phyloP scores from a whole-genome alignment of 1,140 invertebrate species.

The Drosophila sp. region DNA sequence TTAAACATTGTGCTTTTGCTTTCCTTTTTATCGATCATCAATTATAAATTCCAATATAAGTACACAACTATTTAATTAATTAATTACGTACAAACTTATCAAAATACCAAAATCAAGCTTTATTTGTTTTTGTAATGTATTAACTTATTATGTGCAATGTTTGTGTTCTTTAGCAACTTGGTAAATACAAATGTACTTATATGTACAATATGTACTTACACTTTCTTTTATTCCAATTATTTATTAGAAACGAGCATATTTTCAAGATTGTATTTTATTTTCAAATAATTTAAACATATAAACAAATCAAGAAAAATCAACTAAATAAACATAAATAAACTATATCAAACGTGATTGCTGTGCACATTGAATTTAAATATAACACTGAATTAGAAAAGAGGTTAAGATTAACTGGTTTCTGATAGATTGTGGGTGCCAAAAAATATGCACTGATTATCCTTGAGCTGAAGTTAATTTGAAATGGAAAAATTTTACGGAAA shows the following conservation, averaged over 20 bases:
- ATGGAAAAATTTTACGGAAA: neutral
- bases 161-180: neutral
- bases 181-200: neutral
- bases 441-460: neutral
- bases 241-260: constrained; percentile 5
- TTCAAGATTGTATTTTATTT: constrained; percentile 5
- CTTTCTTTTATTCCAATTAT: neutral
- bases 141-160: constrained; percentile 24
- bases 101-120: constrained; percentile 56
- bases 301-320: neutral
- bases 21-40: neutral
- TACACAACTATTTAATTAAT: constrained; percentile 19
- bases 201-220: constrained; percentile 10
- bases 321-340: constrained; percentile 5
- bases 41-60: constrained; percentile 11
- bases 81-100: constrained; percentile 17
- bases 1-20: constrained; percentile 1
- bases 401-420: no score
- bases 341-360: neutral
- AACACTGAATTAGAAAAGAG: no score
- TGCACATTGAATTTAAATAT: neutral
- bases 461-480: neutral
- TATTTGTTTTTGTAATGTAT: constrained; percentile 54
- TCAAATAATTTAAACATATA: constrained; percentile 1
- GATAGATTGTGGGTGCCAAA: no score